Conservation (phyloP, 2,113 vertebrate genomes). For the Archocentrus centrarchus region DNA sequence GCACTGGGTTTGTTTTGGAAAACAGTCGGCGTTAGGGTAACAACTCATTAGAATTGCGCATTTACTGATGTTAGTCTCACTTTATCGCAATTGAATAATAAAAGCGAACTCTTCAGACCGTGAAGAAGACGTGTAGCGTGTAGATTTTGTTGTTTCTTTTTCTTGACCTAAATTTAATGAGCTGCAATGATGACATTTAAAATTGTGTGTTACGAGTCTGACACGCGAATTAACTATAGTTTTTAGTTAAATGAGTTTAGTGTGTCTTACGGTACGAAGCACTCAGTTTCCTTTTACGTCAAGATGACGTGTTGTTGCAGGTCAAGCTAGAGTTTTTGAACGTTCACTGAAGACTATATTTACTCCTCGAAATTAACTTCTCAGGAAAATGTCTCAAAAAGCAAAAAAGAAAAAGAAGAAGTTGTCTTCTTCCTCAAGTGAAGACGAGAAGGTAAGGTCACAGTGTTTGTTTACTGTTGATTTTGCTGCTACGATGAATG, state of each 20-base stretch:
- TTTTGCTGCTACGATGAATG: neutral
- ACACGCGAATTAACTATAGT: neutral
- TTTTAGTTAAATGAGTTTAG: neutral
- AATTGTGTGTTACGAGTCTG: neutral
- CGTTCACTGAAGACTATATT: neutral
- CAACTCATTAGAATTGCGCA: neutral
- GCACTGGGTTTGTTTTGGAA: constrained; percentile 34
- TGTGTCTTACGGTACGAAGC: neutral
- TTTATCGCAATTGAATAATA: neutral
- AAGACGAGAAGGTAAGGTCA: constrained; percentile 71
- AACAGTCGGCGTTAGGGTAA: neutral
- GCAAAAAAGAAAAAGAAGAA: constrained; percentile 68
- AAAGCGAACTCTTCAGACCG: neutral
- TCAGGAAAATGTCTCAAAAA: constrained; percentile 76
- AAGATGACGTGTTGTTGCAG: neutral
- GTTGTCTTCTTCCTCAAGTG: constrained; percentile 49
- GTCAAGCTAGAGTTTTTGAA: neutral
- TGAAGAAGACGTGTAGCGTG: neutral
- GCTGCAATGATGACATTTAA: neutral
- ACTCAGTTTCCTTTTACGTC: neutral
- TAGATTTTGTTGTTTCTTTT: neutral
- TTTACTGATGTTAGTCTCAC: rapidly evolving
- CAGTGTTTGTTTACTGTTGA: neutral
- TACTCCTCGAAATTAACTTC: neutral
- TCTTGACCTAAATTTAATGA: neutral